Evolutionary conservation across 2,113 vertebrate species (phyloP).

Genomic region (Chlamydotis undulata): DNA sequence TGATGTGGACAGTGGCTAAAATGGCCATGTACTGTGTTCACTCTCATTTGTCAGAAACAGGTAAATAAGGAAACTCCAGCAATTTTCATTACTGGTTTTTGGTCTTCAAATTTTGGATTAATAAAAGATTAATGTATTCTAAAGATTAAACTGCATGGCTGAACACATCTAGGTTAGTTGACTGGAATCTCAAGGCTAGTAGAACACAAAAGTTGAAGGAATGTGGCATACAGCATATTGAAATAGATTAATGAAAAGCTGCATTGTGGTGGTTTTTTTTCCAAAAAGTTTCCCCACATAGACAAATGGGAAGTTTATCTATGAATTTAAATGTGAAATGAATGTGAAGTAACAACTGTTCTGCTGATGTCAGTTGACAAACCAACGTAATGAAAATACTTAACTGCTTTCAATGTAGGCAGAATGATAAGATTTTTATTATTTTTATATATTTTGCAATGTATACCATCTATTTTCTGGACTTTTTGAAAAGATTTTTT

Average conservation of each 20-base stretch:
- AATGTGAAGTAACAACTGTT: slow-evolving; percentile 21
- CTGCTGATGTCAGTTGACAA: slow-evolving; percentile 22
- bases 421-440: background rate
- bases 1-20: background rate
- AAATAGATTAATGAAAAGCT: slow-evolving; percentile 65
- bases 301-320: background rate
- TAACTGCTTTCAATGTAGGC: background rate
- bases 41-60: background rate
- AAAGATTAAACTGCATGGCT: slow-evolving; percentile 75
- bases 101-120: slow-evolving; percentile 1
- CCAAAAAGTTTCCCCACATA: background rate
- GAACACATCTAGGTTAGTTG: slow-evolving; percentile 71
- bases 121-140: slow-evolving; percentile 70
- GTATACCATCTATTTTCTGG: background rate
- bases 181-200: slow-evolving; percentile 73
- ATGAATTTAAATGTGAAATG: slow-evolving; percentile 47
- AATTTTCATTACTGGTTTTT: background rate
- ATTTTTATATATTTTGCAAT: background rate
- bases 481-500: background rate
- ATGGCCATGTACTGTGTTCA: background rate
- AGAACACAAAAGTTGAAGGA: slow-evolving; percentile 60
- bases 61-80: background rate
- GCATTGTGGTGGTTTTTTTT: background rate
- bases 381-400: background rate
- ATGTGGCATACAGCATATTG: slow-evolving; percentile 40